phyloP scores from a whole-genome alignment of 2,888 invertebrate genomes.

The Nephrotoma appendiculata region DNA sequence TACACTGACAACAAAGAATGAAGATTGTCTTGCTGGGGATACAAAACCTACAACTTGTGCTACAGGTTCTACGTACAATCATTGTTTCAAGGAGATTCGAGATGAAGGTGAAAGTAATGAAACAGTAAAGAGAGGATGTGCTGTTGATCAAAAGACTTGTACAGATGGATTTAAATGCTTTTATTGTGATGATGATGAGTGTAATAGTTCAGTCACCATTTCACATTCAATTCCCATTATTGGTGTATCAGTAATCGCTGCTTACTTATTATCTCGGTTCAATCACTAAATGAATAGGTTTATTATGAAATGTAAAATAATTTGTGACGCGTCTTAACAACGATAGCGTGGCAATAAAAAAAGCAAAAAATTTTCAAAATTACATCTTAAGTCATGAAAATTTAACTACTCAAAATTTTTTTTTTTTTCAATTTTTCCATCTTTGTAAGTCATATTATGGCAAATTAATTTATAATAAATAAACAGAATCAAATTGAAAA shows the following conservation, averaged over 20 bases:
- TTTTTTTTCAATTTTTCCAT: background rate
- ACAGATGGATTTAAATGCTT: no score
- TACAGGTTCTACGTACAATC: background rate
- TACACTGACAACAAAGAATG: background rate
- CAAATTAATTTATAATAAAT: background rate
- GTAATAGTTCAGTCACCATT: background rate
- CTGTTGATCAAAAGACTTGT: background rate
- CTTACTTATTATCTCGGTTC: background rate
- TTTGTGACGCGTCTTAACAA: background rate
- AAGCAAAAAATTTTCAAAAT: background rate
- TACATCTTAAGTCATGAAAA: background rate
- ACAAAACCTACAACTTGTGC: background rate
- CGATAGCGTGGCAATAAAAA: background rate
- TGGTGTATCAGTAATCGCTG: background rate
- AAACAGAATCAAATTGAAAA: background rate
- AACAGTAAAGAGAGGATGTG: background rate
- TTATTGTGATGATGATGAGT: background rate
- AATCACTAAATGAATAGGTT: background rate
- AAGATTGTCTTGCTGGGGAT: background rate
- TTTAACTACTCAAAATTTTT: background rate
- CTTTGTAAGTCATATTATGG: background rate
- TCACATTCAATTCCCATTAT: background rate
- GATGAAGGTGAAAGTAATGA: background rate
- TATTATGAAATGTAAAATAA: background rate
- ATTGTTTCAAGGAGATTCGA: background rate